Conservation (phyloP, 2,113 vertebrate genomes). For the Siphamia tubifer region DNA sequence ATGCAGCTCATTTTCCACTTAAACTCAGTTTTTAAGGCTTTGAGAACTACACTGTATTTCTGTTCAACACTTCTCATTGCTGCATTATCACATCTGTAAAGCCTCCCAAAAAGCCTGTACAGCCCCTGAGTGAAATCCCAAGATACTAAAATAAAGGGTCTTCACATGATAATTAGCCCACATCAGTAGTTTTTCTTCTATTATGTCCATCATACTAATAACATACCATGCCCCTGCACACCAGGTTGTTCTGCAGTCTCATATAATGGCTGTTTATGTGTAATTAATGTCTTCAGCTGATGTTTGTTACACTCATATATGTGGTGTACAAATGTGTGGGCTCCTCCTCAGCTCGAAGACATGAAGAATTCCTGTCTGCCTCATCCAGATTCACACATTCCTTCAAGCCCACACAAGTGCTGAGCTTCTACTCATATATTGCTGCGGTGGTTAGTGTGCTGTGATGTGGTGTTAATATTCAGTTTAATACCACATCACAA, state of each 20-base stretch:
- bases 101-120: too few relatives aligned
- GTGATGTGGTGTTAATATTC: background rate
- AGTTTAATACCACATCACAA: background rate
- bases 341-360: slow-evolving; percentile 12
- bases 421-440: background rate
- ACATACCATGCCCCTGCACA: background rate
- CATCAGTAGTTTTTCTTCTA: background rate
- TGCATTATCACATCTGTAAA: too few relatives aligned
- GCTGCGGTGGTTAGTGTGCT: background rate
- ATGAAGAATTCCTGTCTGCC: slow-evolving; percentile 2
- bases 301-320: background rate
- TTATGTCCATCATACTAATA: background rate
- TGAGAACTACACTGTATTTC: too few relatives aligned
- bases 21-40: too few relatives aligned
- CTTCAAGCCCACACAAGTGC: slow-evolving; percentile 37
- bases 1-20: too few relatives aligned
- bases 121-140: too few relatives aligned
- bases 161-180: background rate
- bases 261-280: slow-evolving; percentile 31
- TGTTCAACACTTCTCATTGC: too few relatives aligned
- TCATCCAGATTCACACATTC: slow-evolving; percentile 30
- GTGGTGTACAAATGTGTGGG: slow-evolving; percentile 13
- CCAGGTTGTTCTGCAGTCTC: background rate
- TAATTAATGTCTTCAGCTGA: slow-evolving; percentile 12
- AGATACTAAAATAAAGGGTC: too few relatives aligned